phyloP scores from a whole-genome alignment of 2,797 vertebrate species.

The Lutjanus argentimaculatus region DNA sequence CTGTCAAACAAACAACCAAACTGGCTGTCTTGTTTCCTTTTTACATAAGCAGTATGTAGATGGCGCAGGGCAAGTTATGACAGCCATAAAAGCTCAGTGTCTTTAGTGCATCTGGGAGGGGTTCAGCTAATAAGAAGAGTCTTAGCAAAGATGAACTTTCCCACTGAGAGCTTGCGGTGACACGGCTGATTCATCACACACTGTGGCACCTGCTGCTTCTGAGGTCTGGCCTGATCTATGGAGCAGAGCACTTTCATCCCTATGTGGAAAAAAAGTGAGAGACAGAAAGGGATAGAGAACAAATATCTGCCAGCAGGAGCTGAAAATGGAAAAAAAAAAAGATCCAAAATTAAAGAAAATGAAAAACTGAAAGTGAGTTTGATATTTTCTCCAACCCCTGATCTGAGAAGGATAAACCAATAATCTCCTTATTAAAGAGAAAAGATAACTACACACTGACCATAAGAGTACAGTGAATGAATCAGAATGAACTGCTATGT shows the following conservation, averaged over 20 bases:
- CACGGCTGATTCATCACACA: slow-evolving; percentile 62
- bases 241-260: slow-evolving; percentile 56
- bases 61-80: slow-evolving; percentile 14
- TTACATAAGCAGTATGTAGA: slow-evolving; percentile 21
- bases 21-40: neutral
- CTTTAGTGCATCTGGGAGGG: slow-evolving; percentile 10
- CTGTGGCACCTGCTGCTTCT: slow-evolving; percentile 56
- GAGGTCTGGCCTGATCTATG: slow-evolving; percentile 49
- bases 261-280: neutral
- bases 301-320: slow-evolving; percentile 28
- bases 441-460: neutral
- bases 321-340: neutral
- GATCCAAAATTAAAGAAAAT: slow-evolving; percentile 20
- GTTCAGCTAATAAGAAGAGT: slow-evolving; percentile 46
- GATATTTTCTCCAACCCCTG: slow-evolving; percentile 35
- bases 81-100: slow-evolving; percentile 18
- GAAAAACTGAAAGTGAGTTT: slow-evolving; percentile 46
- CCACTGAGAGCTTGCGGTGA: slow-evolving; percentile 42
- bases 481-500: neutral
- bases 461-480: neutral
- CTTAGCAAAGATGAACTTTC: slow-evolving; percentile 65
- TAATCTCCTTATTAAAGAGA: slow-evolving; percentile 3
- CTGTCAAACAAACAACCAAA: slow-evolving; percentile 36
- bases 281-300: neutral
- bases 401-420: slow-evolving; percentile 32